Evolutionary conservation across 2,888 invertebrate species (phyloP).

Genomic region (Caenorhabditis sp.): DNA sequence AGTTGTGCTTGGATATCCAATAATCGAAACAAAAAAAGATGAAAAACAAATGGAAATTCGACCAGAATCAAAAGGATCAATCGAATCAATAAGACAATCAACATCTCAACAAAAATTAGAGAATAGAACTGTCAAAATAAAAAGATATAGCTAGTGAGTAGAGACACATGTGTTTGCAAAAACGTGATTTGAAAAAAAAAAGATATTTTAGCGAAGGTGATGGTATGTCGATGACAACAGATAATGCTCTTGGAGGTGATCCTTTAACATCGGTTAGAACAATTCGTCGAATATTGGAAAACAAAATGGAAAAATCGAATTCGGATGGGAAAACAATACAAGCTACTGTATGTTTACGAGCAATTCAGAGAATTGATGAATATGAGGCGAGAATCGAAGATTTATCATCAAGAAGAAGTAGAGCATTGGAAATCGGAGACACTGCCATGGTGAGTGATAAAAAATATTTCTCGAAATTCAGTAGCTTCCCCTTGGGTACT

Average conservation of each 20-base stretch:
- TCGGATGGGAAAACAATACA: conserved; percentile 50
- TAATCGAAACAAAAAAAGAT: conserved; percentile 26
- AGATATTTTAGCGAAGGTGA: conserved; percentile 53
- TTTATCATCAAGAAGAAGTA: conserved; percentile 46
- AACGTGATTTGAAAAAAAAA: not conserved
- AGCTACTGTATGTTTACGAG: conserved; percentile 56
- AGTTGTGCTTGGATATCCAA: conserved; percentile 44
- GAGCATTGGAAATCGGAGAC: conserved; percentile 47
- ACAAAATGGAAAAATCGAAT: conserved; percentile 47
- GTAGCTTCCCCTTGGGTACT: too few relatives aligned
- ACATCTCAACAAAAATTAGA: not conserved
- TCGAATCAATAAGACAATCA: conserved; percentile 13
- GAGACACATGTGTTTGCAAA: too few relatives aligned
- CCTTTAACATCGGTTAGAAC: conserved; percentile 57
- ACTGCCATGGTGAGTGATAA: conserved; percentile 20
- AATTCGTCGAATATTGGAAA: conserved; percentile 51
- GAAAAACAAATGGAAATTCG: conserved; percentile 5
- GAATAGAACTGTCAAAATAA: conserved; percentile 6
- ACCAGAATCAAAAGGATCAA: not conserved
- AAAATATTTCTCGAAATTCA: conserved; percentile 1
- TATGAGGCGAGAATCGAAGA: conserved; percentile 57
- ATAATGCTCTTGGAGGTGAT: conserved; percentile 45
- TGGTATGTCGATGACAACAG: conserved; percentile 48
- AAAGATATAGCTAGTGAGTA: conserved; percentile 43
- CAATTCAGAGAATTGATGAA: conserved; percentile 58